Evolutionary conservation across 2,113 vertebrate species (phyloP), one percentile per base, ranked within the genome.

Genomic region (Neogobius melanostomus): DNA sequence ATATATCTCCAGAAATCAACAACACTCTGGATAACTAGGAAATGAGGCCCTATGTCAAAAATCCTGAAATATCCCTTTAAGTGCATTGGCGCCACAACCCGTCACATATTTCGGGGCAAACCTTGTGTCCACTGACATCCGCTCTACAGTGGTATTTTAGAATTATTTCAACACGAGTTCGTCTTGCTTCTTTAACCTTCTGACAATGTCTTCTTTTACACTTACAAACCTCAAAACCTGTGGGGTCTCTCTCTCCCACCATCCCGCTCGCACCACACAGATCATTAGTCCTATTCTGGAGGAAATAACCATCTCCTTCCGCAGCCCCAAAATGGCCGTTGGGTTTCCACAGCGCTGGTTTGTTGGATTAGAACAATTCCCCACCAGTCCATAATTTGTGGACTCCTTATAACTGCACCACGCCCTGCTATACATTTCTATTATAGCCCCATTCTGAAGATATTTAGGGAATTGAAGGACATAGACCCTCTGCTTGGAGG

Each of bases 321-420:
- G 66, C 70, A 76, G 82, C 77, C 91, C 76, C 82, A 89, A 91
- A 90, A 89, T 84, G 89, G 83, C 85, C 81, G 85, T 75, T 84
- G 74, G 71, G 82, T 82, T 90, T 86, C 85, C 80, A 71, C 81
- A 85, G 83, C 65, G 71, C 61, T 64, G 90, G 86, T 88, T 91
- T 81, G 80, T 81, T 89, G 88, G 88, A 92, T 90, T 88, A 90
- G 85, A 90, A 88, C 88, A 87, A 91, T 92, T 83, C 90, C 87
- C 89, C 89, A 91, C 87, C 90, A 91, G 83, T 84, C 90, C 90
- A 71, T 91, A 87, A 92, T 93, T 93, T 90, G 91, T 89, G 91
- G 91, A 84, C 87, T 86, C 81, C 79, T 82, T 79, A 85, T 75
- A 84, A 84, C 82, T 28, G 74, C 0, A 87, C 82, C 91, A 88